Evolutionary conservation across 2,888 invertebrate genomes (phyloP).

Genomic region (Drosophila cracens): DNA sequence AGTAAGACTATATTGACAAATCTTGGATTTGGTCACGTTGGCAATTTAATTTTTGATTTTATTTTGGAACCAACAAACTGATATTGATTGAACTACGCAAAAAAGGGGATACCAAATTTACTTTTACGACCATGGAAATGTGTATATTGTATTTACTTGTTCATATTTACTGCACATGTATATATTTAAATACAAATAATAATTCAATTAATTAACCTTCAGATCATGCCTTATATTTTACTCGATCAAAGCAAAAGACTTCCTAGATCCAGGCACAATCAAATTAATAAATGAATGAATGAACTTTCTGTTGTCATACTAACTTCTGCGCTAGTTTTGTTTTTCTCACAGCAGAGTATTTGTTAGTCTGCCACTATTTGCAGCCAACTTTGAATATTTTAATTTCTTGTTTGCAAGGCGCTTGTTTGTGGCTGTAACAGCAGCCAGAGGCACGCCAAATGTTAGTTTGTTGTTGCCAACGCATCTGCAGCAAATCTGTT

Average conservation of each 20-base stretch:
- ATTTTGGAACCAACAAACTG: not conserved
- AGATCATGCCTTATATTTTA: not conserved
- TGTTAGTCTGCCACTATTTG: not conserved
- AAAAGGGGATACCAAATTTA: not conserved
- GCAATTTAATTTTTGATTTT: not conserved
- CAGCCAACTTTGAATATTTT: not conserved
- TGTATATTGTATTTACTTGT: not conserved
- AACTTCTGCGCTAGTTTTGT: not conserved
- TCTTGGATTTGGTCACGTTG: not conserved
- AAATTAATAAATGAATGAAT: not conserved
- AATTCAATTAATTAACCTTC: not conserved
- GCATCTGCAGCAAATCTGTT: conserved; percentile 78
- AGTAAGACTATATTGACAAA: not conserved
- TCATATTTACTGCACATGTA: not conserved
- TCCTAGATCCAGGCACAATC: not conserved
- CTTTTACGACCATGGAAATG: not conserved
- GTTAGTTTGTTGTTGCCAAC: conserved; percentile 60
- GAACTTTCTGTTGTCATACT: not conserved
- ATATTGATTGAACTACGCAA: not conserved
- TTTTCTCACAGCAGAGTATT: conserved; percentile 1
- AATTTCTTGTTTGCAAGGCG: conserved; percentile 5
- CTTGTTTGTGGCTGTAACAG: conserved; percentile 17
- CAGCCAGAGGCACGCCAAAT: conserved; percentile 37
- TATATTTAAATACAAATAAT: not conserved
- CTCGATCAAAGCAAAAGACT: not conserved